These are phyloP conservation scores for Cerceris rybyensis DNA, from an alignment of 2,888 invertebrate genomes.

Conservation along the genomic window DNA sequence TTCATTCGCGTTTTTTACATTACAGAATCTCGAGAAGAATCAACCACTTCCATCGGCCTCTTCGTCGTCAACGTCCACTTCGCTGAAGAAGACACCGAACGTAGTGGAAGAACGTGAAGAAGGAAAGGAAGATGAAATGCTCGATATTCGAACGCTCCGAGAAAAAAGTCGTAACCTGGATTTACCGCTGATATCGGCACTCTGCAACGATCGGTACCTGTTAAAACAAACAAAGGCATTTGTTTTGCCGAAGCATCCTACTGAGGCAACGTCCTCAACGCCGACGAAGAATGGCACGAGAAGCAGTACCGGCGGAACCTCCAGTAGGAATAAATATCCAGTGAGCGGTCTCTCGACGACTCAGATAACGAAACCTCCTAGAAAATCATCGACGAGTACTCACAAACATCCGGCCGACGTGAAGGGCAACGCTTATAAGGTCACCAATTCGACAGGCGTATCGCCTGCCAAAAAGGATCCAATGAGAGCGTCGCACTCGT, in stretches of 20 bases:
- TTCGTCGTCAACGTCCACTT: constrained; percentile 59
- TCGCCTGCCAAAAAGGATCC: constrained; percentile 74
- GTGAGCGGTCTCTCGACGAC: constrained; percentile 86
- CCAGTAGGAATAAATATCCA: constrained; percentile 85
- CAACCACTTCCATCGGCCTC: constrained; percentile 76
- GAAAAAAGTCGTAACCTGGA: constrained; percentile 95
- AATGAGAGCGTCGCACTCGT: constrained; percentile 77
- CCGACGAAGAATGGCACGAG: constrained; percentile 60
- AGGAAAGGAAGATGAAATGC: constrained; percentile 78
- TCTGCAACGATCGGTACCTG: constrained; percentile 95
- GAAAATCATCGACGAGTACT: constrained; percentile 84
- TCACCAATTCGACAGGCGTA: constrained; percentile 57
- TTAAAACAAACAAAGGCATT: constrained; percentile 94
- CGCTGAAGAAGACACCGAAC: constrained; percentile 47
- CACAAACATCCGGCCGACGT: constrained; percentile 91
- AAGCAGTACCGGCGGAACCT: constrained; percentile 61
- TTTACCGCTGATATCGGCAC: constrained; percentile 94
- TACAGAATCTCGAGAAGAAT: constrained; percentile 77
- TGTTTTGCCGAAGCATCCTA: constrained; percentile 88
- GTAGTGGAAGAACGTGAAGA: constrained; percentile 53
- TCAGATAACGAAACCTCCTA: constrained; percentile 84
- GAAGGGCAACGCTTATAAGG: constrained; percentile 66
- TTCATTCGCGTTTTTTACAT: constrained; percentile 6
- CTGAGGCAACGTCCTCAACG: constrained; percentile 66
- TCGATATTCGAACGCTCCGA: constrained; percentile 92